Percentiles rank a stretch among this genome's conserved stretches.
Evolutionary conservation across 2,797 vertebrate species (phyloP).

Genomic region (Falco peregrinus): DNA sequence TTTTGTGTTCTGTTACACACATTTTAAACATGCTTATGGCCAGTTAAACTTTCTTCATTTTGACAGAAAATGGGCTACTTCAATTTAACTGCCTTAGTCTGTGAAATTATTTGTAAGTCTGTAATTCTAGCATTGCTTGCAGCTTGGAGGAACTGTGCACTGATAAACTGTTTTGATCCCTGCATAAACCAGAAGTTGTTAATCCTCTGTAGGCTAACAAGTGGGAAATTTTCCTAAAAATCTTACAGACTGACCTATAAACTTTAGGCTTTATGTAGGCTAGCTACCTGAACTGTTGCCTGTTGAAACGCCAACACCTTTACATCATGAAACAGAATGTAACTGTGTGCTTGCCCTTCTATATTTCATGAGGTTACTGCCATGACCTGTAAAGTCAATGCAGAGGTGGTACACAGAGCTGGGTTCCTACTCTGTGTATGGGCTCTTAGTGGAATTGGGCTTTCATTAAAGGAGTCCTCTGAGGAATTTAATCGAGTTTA

Average conservation of each 20-base stretch:
- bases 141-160: background rate
- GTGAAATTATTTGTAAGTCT: background rate
- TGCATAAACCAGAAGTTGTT: background rate
- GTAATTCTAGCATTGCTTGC: background rate
- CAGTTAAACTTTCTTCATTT: background rate
- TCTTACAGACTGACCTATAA: background rate
- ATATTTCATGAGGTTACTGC: background rate
- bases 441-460: background rate
- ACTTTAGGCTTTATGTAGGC: background rate
- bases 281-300: background rate
- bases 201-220: background rate
- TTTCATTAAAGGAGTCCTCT: background rate
- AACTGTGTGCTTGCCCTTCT: rapidly evolving
- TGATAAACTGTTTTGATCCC: background rate
- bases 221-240: background rate
- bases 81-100: background rate
- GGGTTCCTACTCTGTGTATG: background rate
- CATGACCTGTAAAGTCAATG: background rate
- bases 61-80: background rate
- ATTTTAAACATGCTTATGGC: background rate
- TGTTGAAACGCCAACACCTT: background rate
- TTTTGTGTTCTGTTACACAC: background rate
- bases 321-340: rapidly evolving
- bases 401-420: background rate
- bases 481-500: background rate